Evolutionary conservation across 2,113 vertebrate genomes (phyloP).

Genomic region (Tragulus kanchil): DNA sequence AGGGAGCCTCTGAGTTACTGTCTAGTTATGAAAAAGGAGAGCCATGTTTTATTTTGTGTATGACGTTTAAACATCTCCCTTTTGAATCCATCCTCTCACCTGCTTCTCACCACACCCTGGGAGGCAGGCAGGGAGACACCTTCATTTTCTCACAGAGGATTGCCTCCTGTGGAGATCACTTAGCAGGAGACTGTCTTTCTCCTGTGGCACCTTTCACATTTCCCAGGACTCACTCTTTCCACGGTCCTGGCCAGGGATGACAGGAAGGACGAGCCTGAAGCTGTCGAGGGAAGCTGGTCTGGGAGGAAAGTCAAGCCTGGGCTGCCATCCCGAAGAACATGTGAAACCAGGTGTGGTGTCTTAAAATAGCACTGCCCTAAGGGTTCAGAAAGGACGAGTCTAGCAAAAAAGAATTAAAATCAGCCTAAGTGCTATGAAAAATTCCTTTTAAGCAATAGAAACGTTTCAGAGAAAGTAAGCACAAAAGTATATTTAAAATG

Average conservation of each 20-base stretch:
- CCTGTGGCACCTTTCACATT: background rate
- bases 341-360: background rate
- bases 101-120: background rate
- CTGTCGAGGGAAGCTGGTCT: background rate
- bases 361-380: background rate
- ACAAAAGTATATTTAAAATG: background rate
- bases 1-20: background rate
- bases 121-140: background rate
- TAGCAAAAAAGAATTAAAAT: background rate
- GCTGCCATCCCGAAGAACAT: background rate
- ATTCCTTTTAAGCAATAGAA: background rate
- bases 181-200: background rate
- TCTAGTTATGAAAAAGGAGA: background rate
- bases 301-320: background rate
- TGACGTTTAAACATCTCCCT: background rate
- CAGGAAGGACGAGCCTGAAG: background rate
- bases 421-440: background rate
- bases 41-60: background rate
- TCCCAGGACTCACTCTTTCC: background rate
- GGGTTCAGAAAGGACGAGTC: background rate
- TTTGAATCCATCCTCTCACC: background rate
- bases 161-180: background rate
- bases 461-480: background rate
- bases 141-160: background rate
- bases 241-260: background rate